Base-by-base conservation (phyloP, 2,113 vertebrate species). In the Megalops atlanticus region DNA sequence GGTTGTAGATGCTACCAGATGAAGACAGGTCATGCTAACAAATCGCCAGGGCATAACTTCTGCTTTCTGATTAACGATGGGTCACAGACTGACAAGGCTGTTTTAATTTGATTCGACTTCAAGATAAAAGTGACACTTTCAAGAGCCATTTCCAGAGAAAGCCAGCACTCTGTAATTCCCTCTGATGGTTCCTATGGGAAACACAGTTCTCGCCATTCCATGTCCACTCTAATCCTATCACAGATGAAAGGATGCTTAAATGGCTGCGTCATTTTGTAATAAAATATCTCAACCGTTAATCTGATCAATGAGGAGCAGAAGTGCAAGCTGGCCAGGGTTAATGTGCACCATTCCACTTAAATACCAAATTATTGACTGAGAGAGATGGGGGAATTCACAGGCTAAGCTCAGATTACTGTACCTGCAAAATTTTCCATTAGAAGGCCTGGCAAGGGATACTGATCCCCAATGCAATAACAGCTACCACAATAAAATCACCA, bases 271-370 rank as follows among this genome's bases (percentile, higher is more conserved):
- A 35, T 88, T 92, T 88, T 90, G 92, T 92, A 93, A 94, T 94
- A 91, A 93, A 94, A 93, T 94, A 91, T 93, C 94, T 91, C 89
- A 92, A 93, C 91, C 94, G 94, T 94, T 93, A 92, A 95, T 95
- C 93, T 95, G 95, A 96, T 97, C 96, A 95, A 94, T 96, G 95
- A 80, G 85, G 92, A 95, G 93, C 90, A 87, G 90, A 91, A 88
- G 92, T 89, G 92, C 93, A 93, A 93, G 94, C 94, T 94, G 92
- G 91, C 90, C 91, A 5, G 89, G 88, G 94, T 93, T 95, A 96
- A 96, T 96, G 94, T 94, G 92, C 89, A 92, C 93, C 89, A 86
- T 88, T 93, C 92, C 91, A 91, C 92, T 93, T 91, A 94, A 96
- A 95, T 87, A 93, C 93, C 88, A 94, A 91, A 83, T 92, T 94